A percentile compares a stretch with the other conserved stretches of the same genome.
phyloP scores from a whole-genome alignment of 2,113 vertebrate species.

The Paracanthobrama guichenoti region DNA sequence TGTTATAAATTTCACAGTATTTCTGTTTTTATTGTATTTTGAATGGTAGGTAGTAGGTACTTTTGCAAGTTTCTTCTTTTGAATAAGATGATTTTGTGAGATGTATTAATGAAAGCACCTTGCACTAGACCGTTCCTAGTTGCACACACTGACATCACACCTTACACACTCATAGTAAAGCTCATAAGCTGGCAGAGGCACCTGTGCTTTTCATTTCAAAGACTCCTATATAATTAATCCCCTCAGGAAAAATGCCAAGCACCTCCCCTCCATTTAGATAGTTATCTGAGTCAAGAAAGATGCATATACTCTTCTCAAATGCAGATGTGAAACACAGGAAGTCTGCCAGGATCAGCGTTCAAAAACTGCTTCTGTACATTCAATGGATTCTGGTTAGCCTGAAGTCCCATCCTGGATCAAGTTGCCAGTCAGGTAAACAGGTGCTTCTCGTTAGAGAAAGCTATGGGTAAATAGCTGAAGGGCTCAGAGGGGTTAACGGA shows the following conservation, averaged over 20 bases:
- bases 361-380: slow-evolving; percentile 2
- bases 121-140: not conserved
- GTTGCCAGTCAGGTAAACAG: slow-evolving; percentile 6
- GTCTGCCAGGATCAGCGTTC: not conserved
- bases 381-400: not conserved
- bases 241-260: slow-evolving; percentile 25
- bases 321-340: slow-evolving; percentile 23
- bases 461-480: slow-evolving; percentile 7
- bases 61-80: not conserved
- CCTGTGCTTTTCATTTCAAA: slow-evolving; percentile 37
- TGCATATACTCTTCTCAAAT: slow-evolving; percentile 12
- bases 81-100: not conserved
- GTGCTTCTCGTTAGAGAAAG: not conserved
- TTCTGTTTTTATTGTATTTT: not conserved
- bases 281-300: slow-evolving; percentile 1
- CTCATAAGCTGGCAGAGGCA: slow-evolving; percentile 2
- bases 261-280: slow-evolving; percentile 34
- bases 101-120: not conserved
- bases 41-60: not conserved
- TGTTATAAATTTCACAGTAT: no score
- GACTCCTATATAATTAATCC: slow-evolving; percentile 31
- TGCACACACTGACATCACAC: not conserved
- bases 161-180: not conserved
- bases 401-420: slow-evolving; percentile 8
- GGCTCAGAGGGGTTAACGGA: not conserved